These are phyloP conservation scores for Erpetoichthys calabaricus DNA, from an alignment of 2,797 vertebrate species.

Conservation along the genomic window DNA sequence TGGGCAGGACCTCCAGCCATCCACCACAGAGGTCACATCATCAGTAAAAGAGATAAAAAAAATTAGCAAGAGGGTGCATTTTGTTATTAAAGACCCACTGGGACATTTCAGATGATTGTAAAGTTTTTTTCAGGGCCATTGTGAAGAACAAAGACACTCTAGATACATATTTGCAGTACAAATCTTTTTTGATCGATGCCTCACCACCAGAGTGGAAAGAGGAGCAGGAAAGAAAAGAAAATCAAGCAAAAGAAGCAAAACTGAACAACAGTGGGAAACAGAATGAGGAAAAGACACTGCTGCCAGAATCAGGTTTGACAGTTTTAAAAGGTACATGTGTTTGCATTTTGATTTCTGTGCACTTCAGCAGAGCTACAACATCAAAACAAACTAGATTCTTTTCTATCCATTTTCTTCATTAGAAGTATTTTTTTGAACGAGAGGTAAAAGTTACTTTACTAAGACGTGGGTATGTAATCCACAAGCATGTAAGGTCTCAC, in stretches of 20 bases:
- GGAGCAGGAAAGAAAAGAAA: slow-evolving; percentile 23
- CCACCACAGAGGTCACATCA: too few species aligned
- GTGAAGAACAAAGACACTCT: slow-evolving; percentile 32
- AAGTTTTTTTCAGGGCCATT: slow-evolving; percentile 35
- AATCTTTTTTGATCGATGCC: slow-evolving; percentile 31
- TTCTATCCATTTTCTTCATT: too few species aligned
- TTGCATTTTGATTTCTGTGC: background rate
- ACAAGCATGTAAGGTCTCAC: too few species aligned
- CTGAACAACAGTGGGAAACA: slow-evolving; percentile 10
- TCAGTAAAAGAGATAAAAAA: too few species aligned
- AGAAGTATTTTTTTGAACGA: too few species aligned
- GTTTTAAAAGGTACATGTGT: slow-evolving; percentile 3
- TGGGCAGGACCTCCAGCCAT: too few species aligned
- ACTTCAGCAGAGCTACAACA: background rate
- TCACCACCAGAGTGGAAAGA: slow-evolving; percentile 36
- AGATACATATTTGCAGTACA: slow-evolving; percentile 31
- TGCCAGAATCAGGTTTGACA: background rate
- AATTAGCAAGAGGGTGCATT: too few species aligned
- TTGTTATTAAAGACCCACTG: too few species aligned
- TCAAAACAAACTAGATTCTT: too few species aligned
- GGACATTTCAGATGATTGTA: background rate
- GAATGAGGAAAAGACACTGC: background rate
- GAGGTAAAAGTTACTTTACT: too few species aligned
- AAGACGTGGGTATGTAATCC: too few species aligned
- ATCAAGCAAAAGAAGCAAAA: background rate